phyloP scores from a whole-genome alignment of 2,797 vertebrate genomes.

The Macrochelys suwanniensis region DNA sequence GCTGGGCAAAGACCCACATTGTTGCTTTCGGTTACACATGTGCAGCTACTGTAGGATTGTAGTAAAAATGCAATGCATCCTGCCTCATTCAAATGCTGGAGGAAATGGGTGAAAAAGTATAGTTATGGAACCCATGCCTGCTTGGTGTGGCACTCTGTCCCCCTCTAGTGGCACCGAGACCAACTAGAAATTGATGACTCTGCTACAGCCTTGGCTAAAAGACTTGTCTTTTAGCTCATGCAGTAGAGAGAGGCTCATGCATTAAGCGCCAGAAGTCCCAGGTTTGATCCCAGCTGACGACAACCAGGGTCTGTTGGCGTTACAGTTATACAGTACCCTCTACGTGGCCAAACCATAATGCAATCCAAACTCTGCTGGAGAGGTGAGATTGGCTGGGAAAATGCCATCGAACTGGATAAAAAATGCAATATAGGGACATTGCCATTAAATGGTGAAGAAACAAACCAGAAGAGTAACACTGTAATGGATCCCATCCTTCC shows the following conservation, averaged over 20 bases:
- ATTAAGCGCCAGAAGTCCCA: background rate
- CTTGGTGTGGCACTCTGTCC: background rate
- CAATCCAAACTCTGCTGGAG: background rate
- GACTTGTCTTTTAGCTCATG: background rate
- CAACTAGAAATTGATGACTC: background rate
- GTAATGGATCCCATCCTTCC: background rate
- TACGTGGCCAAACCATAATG: background rate
- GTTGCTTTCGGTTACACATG: background rate
- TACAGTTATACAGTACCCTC: background rate
- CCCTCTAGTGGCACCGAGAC: background rate
- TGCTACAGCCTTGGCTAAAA: background rate
- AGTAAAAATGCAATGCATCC: background rate
- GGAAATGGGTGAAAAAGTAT: background rate
- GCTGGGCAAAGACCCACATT: background rate
- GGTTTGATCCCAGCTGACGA: background rate
- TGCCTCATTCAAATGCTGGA: background rate
- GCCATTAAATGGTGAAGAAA: background rate
- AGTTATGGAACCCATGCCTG: background rate
- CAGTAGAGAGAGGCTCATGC: background rate
- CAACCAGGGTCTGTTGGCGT: background rate
- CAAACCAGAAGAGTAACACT: accelerated
- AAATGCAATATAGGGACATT: background rate
- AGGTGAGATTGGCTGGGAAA: background rate
- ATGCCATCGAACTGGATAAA: background rate
- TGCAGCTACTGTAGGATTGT: background rate